A percentile compares a stretch with the other conserved stretches of the same genome.
Evolutionary conservation across 2,888 invertebrate species (phyloP).

Genomic region (Junonia oenone): DNA sequence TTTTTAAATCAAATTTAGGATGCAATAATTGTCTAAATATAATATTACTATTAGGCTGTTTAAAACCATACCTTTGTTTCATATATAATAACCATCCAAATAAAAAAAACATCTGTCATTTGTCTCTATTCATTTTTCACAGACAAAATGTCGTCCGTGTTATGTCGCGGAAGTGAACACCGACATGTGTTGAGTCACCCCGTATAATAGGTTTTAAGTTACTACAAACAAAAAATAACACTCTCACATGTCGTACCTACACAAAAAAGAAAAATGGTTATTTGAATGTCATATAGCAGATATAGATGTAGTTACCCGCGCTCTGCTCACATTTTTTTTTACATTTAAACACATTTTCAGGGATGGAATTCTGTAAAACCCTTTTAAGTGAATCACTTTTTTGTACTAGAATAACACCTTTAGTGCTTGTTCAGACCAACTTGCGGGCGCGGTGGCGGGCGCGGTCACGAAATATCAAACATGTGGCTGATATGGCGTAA

Average conservation of each 20-base stretch:
- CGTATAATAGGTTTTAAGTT: conserved; percentile 9
- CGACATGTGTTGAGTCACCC: conserved; percentile 12
- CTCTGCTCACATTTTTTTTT: too few species aligned
- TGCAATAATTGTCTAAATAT: too few species aligned
- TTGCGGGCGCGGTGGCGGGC: too few species aligned
- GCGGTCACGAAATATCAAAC: too few species aligned
- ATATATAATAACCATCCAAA: not conserved
- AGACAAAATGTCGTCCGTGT: not conserved
- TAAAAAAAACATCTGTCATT: not conserved
- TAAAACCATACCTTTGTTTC: not conserved
- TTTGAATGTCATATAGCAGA: conserved; percentile 79
- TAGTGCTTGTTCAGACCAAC: too few species aligned
- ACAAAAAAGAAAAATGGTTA: not conserved
- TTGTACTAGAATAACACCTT: too few species aligned
- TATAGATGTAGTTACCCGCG: too few species aligned
- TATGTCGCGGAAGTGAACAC: conserved; percentile 1
- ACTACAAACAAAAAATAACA: conserved; percentile 1
- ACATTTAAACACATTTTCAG: too few species aligned
- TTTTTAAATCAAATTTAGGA: too few species aligned
- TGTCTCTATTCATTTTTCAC: not conserved
- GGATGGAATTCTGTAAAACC: too few species aligned
- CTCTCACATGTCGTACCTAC: not conserved
- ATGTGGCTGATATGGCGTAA: too few species aligned
- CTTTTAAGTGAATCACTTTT: too few species aligned
- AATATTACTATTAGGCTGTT: not conserved